Evolutionary conservation across 2,888 invertebrate species (phyloP), one percentile per base, ranked within the genome.

Genomic region (Steromphala cineraria): DNA sequence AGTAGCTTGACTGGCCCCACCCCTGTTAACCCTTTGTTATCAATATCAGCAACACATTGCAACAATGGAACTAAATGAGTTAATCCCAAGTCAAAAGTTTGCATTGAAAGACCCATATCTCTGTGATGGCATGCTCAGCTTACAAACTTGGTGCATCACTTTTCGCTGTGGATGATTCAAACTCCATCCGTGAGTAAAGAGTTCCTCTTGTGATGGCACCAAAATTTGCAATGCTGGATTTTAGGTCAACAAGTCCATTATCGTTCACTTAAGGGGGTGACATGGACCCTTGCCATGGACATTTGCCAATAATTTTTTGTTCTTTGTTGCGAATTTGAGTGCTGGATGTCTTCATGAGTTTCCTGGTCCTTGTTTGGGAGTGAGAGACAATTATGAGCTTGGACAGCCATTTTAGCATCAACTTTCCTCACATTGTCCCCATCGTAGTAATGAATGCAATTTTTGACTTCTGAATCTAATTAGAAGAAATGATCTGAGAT

Each of bases 171-270:
- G 46, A 46, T 46, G 46, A 46, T 46, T 46, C 46, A 46, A 46
- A 46, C 28, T n/a, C 17, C 62, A 28, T 62, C 28, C 62, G 13
- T 62, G 21, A 28, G 24, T 13, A 13, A 62, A 71, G 31, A 71
- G n/a, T 17, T n/a, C 31, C 71, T 36, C 40, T 71, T 71, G 71
- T 36, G 31, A 71, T 36, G n/a, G 71, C 28, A 36, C 19, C 19
- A 36, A 71, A 19, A 36, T 71, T 36, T 36, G 71, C 19, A 71
- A 71, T 36, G 19, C n/a, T 28, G 71, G 36, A 71, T 71, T 19
- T 71, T 17, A 40, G 71, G 71, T 71, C 71, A 71, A 71, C 71
- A 71, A 71, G 19, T 36, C 71, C 36, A 71, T 40, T 40, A 71
- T 71, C 19, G 40, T 31, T 31, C 71, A 71, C 36, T 71, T 36